phyloP scores from a whole-genome alignment of 2,797 vertebrate genomes.

The Malurus splendens region DNA sequence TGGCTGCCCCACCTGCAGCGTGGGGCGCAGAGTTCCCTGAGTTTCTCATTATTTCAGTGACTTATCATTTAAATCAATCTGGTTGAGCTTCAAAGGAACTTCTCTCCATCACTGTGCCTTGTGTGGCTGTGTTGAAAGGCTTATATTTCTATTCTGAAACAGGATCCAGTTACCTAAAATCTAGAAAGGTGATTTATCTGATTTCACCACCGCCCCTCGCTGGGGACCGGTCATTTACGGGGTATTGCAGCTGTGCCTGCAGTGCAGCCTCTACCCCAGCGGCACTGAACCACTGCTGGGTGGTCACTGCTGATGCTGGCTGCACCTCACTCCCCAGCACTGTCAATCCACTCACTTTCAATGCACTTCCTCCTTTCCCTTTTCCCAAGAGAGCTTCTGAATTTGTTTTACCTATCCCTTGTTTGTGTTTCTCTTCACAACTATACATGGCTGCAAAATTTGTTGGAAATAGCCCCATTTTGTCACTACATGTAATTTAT shows the following conservation, averaged over 20 bases:
- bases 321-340: background rate
- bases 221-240: fast-evolving
- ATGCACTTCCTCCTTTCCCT: background rate
- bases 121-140: background rate
- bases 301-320: background rate
- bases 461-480: background rate
- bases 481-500: background rate
- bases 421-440: background rate
- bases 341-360: background rate
- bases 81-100: background rate
- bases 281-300: fast-evolving
- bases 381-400: background rate
- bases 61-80: background rate
- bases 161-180: background rate
- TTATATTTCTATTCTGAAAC: background rate
- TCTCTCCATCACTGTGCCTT: background rate
- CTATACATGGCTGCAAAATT: background rate
- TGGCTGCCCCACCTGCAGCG: fast-evolving
- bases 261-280: fast-evolving
- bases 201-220: background rate
- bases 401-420: background rate
- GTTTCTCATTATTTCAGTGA: fast-evolving
- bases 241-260: background rate
- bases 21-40: fast-evolving
- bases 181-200: too few relatives aligned